These are phyloP conservation scores for Hyposoter didymator DNA, from an alignment of 2,888 invertebrate species.

Conservation along the genomic window DNA sequence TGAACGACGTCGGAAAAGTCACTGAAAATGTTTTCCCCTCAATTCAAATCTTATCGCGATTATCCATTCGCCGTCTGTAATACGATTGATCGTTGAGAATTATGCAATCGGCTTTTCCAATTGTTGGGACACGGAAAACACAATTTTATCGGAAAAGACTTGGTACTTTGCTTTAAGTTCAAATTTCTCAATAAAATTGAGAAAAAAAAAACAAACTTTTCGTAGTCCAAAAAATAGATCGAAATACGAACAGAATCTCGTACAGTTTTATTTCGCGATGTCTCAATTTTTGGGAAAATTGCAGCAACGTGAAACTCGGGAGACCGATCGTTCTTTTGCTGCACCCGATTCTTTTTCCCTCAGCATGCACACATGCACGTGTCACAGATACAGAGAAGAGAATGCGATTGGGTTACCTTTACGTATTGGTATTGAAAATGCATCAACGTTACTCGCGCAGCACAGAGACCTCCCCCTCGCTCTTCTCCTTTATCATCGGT, in stretches of 20 bases:
- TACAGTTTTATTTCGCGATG: neutral
- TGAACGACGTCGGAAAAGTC: conserved; percentile 52
- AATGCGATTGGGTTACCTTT: conserved; percentile 65
- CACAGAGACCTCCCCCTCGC: conserved; percentile 48
- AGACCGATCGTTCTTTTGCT: neutral
- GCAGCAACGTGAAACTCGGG: neutral
- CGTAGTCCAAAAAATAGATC: neutral
- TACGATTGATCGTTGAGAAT: neutral
- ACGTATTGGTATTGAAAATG: conserved; percentile 77
- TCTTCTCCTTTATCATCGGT: conserved; percentile 28
- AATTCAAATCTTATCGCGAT: conserved; percentile 24
- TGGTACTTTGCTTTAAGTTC: neutral
- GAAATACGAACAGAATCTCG: neutral
- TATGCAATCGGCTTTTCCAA: neutral
- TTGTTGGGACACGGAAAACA: neutral
- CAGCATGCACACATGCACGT: neutral
- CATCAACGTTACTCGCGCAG: conserved; percentile 73
- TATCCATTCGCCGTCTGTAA: conserved; percentile 17
- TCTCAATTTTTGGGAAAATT: neutral
- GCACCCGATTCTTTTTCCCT: neutral
- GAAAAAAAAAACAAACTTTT: neutral
- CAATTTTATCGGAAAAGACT: neutral
- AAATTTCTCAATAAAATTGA: neutral
- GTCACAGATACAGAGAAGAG: conserved; percentile 1
- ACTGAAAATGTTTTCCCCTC: conserved; percentile 15